Percentiles rank a stretch among this genome's conserved stretches.
Evolutionary conservation across 2,888 invertebrate species (phyloP).

Genomic region (Cactoblastis cactorum): DNA sequence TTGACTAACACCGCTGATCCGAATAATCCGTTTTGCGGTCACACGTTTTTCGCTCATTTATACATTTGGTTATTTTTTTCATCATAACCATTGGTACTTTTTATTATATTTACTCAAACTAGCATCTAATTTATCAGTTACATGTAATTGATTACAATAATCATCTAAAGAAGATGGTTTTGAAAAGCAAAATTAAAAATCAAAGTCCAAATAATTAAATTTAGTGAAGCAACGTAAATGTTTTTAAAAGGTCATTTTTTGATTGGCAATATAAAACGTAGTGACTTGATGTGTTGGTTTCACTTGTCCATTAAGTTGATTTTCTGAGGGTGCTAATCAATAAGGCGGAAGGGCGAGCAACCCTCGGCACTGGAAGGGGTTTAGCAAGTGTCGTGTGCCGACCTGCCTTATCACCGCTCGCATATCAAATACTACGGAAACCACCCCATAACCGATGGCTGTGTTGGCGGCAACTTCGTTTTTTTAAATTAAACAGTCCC

Average conservation of each 20-base stretch:
- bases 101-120: no score
- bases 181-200: no score
- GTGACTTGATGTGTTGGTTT: slow-evolving; percentile 47
- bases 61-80: neutral
- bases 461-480: slow-evolving; percentile 18
- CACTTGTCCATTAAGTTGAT: slow-evolving; percentile 51
- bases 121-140: no score
- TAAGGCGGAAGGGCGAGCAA: slow-evolving; percentile 72
- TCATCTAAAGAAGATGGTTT: no score
- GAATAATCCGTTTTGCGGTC: slow-evolving; percentile 17
- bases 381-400: slow-evolving; percentile 72
- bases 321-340: slow-evolving; percentile 67
- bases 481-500: slow-evolving; percentile 19
- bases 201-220: no score
- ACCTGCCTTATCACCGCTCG: slow-evolving; percentile 63
- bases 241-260: no score
- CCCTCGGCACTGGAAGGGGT: slow-evolving; percentile 68
- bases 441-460: slow-evolving; percentile 47
- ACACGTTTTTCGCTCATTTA: slow-evolving; percentile 8
- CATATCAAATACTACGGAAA: slow-evolving; percentile 71
- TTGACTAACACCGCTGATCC: slow-evolving; percentile 43
- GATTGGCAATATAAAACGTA: slow-evolving; percentile 22
- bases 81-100: no score
- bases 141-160: no score
- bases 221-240: no score